Evolutionary conservation across 2,888 invertebrate species (phyloP), one percentile per base, ranked within the genome.

Genomic region (Plusia festucae): DNA sequence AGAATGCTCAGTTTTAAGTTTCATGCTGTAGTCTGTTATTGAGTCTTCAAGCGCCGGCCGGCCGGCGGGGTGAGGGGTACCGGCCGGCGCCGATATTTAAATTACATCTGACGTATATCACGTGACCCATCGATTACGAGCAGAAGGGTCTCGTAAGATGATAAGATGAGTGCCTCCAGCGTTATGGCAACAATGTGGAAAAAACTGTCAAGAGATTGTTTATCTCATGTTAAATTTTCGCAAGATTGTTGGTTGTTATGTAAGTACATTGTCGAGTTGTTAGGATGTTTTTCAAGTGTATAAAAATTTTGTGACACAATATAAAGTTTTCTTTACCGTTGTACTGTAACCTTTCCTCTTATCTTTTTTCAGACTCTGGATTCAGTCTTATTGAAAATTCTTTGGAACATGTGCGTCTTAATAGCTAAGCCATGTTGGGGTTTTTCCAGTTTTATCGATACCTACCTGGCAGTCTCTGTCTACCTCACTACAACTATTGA

Each of bases 401-500:
- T 69, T 40, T 49, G 66, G 61, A 60, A 58, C 46, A 20, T 30
- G 13, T 24, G 32, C 13, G 7, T 55, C 27, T 32, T 20, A 46
- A 52, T 58, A 62, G 67, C 63, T 56, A 58, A 62, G 55, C 60
- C 68, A 61, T 75, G 62, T 70, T 69, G 44, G 34, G 53, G 61
- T 34, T 66, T 57, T 60, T 73, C 62, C 64, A 70, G 60, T 56
- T 63, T 65, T 62, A 66, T 51, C 22, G 55, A 68, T 70, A 73
- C 68, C 68, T 70, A 73, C 68, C 68, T 74, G 66, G 68, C 74
- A 68, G 75, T 69, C 68, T 16, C 76, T 79, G 68, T 54, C 61
- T 68, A 64, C 62, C 77, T 65, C 60, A 74, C 80, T 83, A 84
- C 85, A 85, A 81, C 81, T 88, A 91, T 91, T 87, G 92, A 90